phyloP scores from a whole-genome alignment of 2,113 vertebrate genomes.

The Chloebia gouldiae region DNA sequence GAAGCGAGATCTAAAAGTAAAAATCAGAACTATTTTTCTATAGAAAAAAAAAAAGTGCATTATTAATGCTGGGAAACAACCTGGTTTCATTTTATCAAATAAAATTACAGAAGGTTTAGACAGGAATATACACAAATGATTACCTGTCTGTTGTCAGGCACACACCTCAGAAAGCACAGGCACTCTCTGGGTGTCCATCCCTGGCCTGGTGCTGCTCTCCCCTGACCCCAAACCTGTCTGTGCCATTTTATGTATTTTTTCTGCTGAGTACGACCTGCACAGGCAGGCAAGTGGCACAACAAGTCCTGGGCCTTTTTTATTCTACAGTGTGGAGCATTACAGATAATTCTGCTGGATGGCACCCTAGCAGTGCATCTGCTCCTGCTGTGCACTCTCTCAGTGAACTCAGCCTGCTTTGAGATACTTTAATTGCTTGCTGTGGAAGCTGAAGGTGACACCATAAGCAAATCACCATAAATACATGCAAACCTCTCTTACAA shows the following conservation, averaged over 20 bases:
- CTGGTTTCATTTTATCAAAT: background rate
- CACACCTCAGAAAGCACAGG: background rate
- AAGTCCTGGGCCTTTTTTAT: background rate
- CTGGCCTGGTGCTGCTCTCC: background rate
- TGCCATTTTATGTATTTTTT: background rate
- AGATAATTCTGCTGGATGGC: background rate
- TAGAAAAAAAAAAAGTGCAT: background rate
- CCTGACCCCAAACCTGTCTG: background rate
- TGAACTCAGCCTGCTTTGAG: background rate
- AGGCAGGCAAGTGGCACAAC: background rate
- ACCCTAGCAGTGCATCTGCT: background rate
- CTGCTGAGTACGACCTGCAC: background rate
- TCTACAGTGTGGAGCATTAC: background rate
- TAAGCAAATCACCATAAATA: slow-evolving; percentile 20
- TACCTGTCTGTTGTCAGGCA: background rate
- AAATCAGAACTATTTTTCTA: background rate
- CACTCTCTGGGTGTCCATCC: background rate
- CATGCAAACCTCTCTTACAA: background rate
- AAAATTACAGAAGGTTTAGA: background rate
- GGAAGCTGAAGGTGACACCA: slow-evolving; percentile 43
- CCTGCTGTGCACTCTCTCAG: background rate
- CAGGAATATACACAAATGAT: background rate
- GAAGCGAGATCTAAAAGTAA: background rate
- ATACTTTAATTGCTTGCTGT: background rate
- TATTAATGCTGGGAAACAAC: background rate